Conservation (phyloP, 1,140 invertebrate genomes). For the Sarcophaga peregrina region DNA sequence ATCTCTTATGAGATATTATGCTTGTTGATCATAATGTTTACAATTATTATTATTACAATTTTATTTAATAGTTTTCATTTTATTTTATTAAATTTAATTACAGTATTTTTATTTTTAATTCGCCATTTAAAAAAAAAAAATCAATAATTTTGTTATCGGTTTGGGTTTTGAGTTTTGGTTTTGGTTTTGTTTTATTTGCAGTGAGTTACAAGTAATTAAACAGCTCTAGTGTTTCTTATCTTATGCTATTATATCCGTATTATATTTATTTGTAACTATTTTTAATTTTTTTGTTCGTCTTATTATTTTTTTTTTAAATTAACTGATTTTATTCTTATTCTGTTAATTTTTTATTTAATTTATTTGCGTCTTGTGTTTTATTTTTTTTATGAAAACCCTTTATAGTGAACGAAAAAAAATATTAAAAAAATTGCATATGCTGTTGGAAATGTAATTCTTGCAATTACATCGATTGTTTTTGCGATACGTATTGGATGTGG, state of each 20-base stretch:
- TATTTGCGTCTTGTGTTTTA: not conserved
- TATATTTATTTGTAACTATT: not conserved
- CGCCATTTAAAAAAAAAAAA: not conserved
- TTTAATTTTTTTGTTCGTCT: no score
- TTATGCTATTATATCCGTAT: no score
- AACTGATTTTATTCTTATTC: no score
- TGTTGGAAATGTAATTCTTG: slow-evolving; percentile 89
- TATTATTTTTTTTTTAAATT: no score
- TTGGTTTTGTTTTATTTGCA: slow-evolving; percentile 14
- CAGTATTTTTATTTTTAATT: not conserved
- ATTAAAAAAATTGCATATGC: slow-evolving; percentile 92
- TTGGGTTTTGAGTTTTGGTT: not conserved
- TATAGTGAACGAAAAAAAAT: slow-evolving; percentile 94
- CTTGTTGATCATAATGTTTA: not conserved
- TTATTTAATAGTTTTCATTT: not conserved
- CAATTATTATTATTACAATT: not conserved
- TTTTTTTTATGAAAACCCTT: slow-evolving; percentile 73
- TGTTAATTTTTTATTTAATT: not conserved
- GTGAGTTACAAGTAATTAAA: not conserved
- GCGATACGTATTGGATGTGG: slow-evolving; percentile 91
- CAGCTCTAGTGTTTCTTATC: not conserved
- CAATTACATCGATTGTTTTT: slow-evolving; percentile 94
- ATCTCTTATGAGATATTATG: not conserved
- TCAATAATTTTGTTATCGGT: not conserved
- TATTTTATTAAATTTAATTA: not conserved